Base-by-base conservation (phyloP, 2,888 invertebrate species). In the Troides aeacus region DNA sequence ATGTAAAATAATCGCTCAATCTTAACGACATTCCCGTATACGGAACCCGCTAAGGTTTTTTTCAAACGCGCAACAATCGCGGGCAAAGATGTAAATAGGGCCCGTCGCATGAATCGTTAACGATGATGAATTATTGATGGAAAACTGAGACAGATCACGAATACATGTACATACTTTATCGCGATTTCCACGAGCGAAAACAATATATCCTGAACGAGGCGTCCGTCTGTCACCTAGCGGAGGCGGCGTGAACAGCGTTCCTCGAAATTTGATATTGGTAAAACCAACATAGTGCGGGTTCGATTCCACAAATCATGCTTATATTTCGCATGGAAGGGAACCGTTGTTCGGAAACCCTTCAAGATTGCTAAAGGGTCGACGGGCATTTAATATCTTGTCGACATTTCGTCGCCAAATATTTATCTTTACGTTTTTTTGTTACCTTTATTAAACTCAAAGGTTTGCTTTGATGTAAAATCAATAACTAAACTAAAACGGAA, bases 341-440 rank as follows among this genome's bases (percentile, higher is more conserved):
- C 80, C 81, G 78, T 83, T 78, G 77, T 78, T 79, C 74, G 74
- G 86, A 87, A 87, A 78, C 85, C 88, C 80, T 75, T 72, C 75
- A 77, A 77, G 74, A 70, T 71, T 70, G 68, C 71, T 72, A 59
- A 68, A 74, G 75, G 77, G 75, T 72, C 75, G 72, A 76, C 72
- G 69, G 69, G 71, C 74, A 72, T 80, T 79, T 81, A 78, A 80
- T 80, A 79, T 79, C 79, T 74, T 66, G 74, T 78, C 79, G 79
- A 76, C 81, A 79, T 78, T 78, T 74, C 75, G 76, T 79, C 80
- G 79, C 78, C 85, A 87, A 89, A 90, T 85, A 86, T 88, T 87
- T 84, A 82, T 77, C 57, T 8, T 61, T 17, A 50, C 36, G 50
- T 64, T 57, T 63, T n/a, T 8, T 15, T 62, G 39, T 39, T 62